Evolutionary conservation across 2,797 vertebrate species (phyloP), one percentile per base, ranked within the genome.

Genomic region (Orientallactaga sibirica): DNA sequence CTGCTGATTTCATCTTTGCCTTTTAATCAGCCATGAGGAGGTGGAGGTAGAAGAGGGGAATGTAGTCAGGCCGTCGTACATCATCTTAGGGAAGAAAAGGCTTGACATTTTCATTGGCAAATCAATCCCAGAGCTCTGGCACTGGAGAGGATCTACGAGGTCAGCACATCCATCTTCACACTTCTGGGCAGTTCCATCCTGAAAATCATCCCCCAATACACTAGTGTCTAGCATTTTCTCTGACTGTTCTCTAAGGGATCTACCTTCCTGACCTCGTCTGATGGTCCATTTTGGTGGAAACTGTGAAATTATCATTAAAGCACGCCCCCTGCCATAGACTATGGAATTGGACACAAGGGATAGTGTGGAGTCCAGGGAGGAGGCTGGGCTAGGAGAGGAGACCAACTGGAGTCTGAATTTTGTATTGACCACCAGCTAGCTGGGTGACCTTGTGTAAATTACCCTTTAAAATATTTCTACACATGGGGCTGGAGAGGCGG

Each of bases 61-160:
- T 70, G 37, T 18, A 92, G 83, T 84, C 64, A 87, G 68, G 82
- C 68, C 20, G 25, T 37, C 79, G 71, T 94, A 83, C 41, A 88
- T 96, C 93, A 95, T 75, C 86, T 91, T 78, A 83, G 75, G 73
- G 83, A 89, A 95, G 92, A 77, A 95, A 94, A 90, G 89, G 1
- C 81, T 81, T 93, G 93, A 84, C 93, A 58, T 90, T 95, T 95
- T 96, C 88, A 95, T 86, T 92, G 88, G 92, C 90, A 75, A 92
- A 96, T 96, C 92, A 95, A 96, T 92, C 90, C 78, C 52, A 29
- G 12, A 86, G 77, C 66, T 75, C 92, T 22, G 70, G 43, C 71
- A 24, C 78, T 83, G 41, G 76, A 86, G 68, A 90, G 68, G 70
- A 86, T 73, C 67, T 55, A 10, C 3, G 88, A 92, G 92, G 93